Conservation (phyloP, 2,797 vertebrate genomes). For the Sardinella longiceps region DNA sequence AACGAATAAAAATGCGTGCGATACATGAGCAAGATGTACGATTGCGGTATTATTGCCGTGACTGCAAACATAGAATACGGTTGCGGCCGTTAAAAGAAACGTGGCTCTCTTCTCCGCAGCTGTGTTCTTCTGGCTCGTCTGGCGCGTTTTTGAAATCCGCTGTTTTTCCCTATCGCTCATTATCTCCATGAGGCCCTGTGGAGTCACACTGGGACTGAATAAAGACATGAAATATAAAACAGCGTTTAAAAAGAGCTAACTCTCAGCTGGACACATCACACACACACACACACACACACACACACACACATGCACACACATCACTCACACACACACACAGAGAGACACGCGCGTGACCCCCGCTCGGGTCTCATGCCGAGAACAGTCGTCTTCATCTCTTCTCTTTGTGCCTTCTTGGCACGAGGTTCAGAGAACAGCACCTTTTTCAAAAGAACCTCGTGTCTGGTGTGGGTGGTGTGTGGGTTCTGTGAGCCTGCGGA, state of each 20-base stretch:
- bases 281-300: no score
- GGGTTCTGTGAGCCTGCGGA: not conserved
- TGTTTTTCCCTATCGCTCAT: not conserved
- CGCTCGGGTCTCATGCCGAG: not conserved
- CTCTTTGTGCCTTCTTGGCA: not conserved
- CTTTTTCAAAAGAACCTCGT: not conserved
- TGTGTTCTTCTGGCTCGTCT: not conserved
- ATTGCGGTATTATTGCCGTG: not conserved
- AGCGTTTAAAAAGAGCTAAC: not conserved
- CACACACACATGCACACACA: not conserved
- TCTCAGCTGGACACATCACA: not conserved
- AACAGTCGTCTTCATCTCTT: not conserved
- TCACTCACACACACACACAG: no score
- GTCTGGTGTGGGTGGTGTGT: not conserved
- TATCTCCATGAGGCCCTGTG: not conserved
- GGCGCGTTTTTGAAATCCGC: not conserved
- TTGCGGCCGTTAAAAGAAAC: not conserved
- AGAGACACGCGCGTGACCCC: no score
- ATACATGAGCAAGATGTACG: not conserved
- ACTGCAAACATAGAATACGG: not conserved
- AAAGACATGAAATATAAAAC: not conserved
- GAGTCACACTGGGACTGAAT: not conserved
- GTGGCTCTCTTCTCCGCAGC: not conserved
- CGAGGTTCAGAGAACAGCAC: not conserved
- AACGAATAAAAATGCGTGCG: not conserved